These are phyloP conservation scores for Zaprionus obscuricornis DNA, from an alignment of 2,888 invertebrate genomes.

Conservation along the genomic window DNA sequence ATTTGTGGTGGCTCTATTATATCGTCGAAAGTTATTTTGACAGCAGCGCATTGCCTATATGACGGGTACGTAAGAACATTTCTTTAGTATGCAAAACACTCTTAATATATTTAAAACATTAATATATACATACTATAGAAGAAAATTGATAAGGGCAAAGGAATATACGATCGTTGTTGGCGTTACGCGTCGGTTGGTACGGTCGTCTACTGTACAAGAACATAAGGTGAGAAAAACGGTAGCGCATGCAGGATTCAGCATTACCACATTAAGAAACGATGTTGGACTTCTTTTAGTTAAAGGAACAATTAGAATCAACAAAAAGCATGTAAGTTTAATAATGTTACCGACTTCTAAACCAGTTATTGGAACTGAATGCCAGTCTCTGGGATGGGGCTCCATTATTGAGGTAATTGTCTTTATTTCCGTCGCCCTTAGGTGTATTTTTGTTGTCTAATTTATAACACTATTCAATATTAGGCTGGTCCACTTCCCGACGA, in stretches of 20 bases:
- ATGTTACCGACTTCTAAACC: too few species aligned
- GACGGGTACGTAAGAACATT: slow-evolving; percentile 29
- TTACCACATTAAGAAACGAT: too few species aligned
- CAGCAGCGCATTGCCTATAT: slow-evolving; percentile 66
- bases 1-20: slow-evolving; percentile 65
- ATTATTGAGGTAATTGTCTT: too few species aligned
- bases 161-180: slow-evolving; percentile 51
- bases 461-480: slow-evolving; percentile 20
- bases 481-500: slow-evolving; percentile 60
- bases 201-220: slow-evolving; percentile 21
- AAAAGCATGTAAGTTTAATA: too few species aligned
- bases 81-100: background rate
- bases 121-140: background rate
- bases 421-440: too few species aligned
- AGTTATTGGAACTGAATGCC: too few species aligned
- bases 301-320: too few species aligned
- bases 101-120: background rate
- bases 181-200: slow-evolving; percentile 46
- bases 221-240: too few species aligned
- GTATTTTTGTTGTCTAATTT: background rate
- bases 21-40: slow-evolving; percentile 31
- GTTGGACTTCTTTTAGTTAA: too few species aligned
- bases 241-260: too few species aligned
- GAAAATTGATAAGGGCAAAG: background rate
- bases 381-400: too few species aligned